Evolutionary conservation across 2,113 vertebrate species (phyloP), one percentile per base, ranked within the genome.

Genomic region (Macrotis lagotis): DNA sequence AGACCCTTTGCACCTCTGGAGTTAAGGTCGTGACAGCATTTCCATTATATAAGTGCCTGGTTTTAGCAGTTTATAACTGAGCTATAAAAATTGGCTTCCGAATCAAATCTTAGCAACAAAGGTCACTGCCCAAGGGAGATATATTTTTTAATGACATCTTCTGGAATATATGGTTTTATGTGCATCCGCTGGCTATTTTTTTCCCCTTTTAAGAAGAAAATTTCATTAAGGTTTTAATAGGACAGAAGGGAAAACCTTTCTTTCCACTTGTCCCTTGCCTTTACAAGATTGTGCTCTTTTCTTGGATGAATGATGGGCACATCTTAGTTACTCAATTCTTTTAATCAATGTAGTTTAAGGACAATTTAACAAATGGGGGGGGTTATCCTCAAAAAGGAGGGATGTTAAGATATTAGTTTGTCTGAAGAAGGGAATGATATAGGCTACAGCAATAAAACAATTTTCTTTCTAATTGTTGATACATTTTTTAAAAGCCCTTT

Each of bases 11-110:
- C 96, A 97, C 95, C 95, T 96, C 88, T 98, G 94, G 92, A 96
- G 95, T 91, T 97, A 97, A 98, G 97, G 97, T 98, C 98, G 97
- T 92, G 89, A 95, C 96, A 97, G 96, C 92, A 95, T 96, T 98
- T 97, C 94, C 95, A 94, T 97, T 98, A 95, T 98, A 74, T 88
- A 97, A 98, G 48, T 90, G 95, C 92, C 92, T 96, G 47, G 91
- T 96, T 96, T 95, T 94, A 94, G 95, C 91, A 88, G 91, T 97
- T 98, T 98, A 97, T 97, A 95, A 95, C 59, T 37, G 66, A 97
- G 51, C 74, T 44, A 31, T 97, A 97, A 97, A 98, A 98, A 95
- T 90, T 92, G 51, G 49, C 66, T 98, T 98, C 93, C 94, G 91
- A 96, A 95, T 97, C 91, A 96, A 95, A 83, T 91, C 95, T 96